Evolutionary conservation across 2,797 vertebrate genomes (phyloP).

Genomic region (Ptychobarbus kaznakovi): DNA sequence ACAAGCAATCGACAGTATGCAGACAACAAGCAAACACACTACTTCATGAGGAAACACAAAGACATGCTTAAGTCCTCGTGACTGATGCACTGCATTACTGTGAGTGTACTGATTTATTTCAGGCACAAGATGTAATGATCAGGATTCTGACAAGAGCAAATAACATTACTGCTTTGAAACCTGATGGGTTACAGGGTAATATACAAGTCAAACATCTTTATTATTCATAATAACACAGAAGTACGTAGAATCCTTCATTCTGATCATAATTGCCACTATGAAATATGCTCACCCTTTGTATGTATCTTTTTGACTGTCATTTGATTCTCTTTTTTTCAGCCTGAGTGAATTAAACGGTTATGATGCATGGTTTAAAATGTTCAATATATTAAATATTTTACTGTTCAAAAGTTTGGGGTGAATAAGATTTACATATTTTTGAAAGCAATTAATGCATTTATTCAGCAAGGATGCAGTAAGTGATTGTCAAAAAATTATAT

Average conservation of each 20-base stretch:
- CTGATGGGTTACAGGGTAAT: background rate
- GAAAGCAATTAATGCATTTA: background rate
- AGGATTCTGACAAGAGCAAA: conserved; percentile 12
- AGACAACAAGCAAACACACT: conserved; percentile 53
- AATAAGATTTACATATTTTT: background rate
- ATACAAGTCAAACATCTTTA: conserved; percentile 18
- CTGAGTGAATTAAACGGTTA: background rate
- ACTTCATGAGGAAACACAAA: conserved; percentile 36
- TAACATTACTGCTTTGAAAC: background rate
- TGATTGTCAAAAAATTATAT: background rate
- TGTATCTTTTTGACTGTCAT: conserved; percentile 5
- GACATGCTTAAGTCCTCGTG: conserved; percentile 36
- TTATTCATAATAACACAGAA: conserved; percentile 12
- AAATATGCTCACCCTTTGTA: background rate
- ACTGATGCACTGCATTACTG: background rate
- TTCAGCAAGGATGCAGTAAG: background rate
- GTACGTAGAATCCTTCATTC: background rate
- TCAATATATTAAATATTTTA: background rate
- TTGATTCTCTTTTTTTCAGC: background rate
- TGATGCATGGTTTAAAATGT: background rate
- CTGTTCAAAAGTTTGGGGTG: background rate
- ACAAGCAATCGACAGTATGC: conserved; percentile 54
- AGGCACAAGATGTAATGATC: background rate
- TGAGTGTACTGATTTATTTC: background rate
- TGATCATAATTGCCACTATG: background rate